Evolutionary conservation across 2,113 vertebrate genomes (phyloP), one percentile per base, ranked within the genome.

Genomic region (Bombycilla garrulus): DNA sequence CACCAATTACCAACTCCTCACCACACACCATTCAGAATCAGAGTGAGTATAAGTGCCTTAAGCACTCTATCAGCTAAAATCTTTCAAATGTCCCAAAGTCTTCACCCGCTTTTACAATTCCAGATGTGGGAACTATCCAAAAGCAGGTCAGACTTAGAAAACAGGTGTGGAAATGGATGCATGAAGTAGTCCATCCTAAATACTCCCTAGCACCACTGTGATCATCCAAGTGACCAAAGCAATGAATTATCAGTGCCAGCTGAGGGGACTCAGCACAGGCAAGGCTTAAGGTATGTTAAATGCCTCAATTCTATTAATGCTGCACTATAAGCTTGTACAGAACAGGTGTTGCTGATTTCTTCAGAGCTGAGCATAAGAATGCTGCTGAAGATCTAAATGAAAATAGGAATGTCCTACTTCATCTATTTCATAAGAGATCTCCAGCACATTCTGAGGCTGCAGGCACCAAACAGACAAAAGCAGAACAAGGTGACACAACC

Each of bases 31-130:
- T n/a, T 65, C 56, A n/a, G 74, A 88, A 11, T 24, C 44, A 45
- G 28, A 44, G 19, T 8, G 51, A 56, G 47, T 1, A 1, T 16
- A 12, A 64, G 20, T 23, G 35, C 66, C 16, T 82, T 38, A 54
- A 1, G 3, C 0, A 5, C 29, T 48, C 8, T 36, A 21, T 36
- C 61, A 44, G 47, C 50, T 28, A 1, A 36, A 47, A n/a, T 36
- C 67, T 78, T 91, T 35, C 51, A 48, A 20, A 56, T 1, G 0
- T 44, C 61, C 50, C 42, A 36, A 83, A 42, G 35, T 56, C 60
- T 74, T 73, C 45, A 15, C 21, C 29, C 81, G 54, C 15, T 78
- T 77, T 82, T 50, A 77, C 15, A 29, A 47, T 62, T 92, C 60
- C 64, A 74, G 74, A 61, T 0, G 12, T 9, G 5, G 50, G 44